A percentile compares a stretch with the other conserved stretches of the same genome.
Evolutionary conservation across 2,888 invertebrate species (phyloP).

Genomic region (Tetragnatha montana): DNA sequence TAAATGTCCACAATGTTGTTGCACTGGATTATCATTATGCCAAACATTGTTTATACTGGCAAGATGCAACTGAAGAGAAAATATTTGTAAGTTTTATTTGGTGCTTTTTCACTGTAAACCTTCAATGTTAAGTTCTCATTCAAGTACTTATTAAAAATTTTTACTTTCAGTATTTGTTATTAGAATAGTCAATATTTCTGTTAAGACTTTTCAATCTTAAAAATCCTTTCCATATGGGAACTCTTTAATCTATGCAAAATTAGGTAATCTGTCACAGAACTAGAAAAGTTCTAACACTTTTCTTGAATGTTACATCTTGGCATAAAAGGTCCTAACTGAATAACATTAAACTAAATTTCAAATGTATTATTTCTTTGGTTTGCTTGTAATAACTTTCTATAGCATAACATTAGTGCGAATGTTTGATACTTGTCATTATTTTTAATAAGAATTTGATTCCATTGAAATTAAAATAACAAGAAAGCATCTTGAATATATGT

Average conservation of each 20-base stretch:
- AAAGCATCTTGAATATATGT: background rate
- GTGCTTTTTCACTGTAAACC: background rate
- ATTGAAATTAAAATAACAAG: background rate
- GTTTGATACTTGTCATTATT: too few relatives aligned
- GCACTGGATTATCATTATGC: conserved; percentile 90
- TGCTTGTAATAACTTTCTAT: too few relatives aligned
- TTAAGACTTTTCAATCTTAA: background rate
- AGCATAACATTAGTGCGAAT: too few relatives aligned
- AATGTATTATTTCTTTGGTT: too few relatives aligned
- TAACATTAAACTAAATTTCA: too few relatives aligned
- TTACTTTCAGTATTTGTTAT: background rate
- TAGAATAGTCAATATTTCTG: background rate
- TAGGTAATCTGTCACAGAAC: too few relatives aligned
- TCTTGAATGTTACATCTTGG: too few relatives aligned
- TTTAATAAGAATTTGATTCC: too few relatives aligned
- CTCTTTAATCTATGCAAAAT: background rate
- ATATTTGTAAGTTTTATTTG: conserved; percentile 79
- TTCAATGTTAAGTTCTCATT: background rate
- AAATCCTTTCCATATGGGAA: background rate
- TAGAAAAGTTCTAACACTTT: too few relatives aligned
- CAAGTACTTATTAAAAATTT: background rate
- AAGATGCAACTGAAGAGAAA: conserved; percentile 86
- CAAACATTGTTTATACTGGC: conserved; percentile 92
- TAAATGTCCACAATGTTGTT: conserved; percentile 85
- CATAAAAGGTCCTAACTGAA: too few relatives aligned